Evolutionary conservation across 1,140 invertebrate species (phyloP).

Genomic region (Carcinoscorpius rotundicauda): DNA sequence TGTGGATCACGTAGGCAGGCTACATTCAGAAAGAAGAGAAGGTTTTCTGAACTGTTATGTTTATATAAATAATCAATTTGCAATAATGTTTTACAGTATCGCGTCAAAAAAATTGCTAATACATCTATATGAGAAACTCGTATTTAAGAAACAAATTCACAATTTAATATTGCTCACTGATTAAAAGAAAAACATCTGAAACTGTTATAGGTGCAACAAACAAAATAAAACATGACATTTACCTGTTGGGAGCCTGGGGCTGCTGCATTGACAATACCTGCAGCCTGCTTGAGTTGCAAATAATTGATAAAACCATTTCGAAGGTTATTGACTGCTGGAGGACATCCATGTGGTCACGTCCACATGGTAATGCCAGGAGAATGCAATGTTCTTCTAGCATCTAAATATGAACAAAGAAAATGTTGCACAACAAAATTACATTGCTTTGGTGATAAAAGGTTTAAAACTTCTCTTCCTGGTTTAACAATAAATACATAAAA

Average conservation of each 20-base stretch:
- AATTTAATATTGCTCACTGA: background rate
- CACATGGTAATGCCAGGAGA: slow-evolving; percentile 85
- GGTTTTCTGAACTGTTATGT: background rate
- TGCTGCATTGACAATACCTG: slow-evolving; percentile 92
- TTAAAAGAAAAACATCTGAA: background rate
- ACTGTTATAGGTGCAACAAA: background rate
- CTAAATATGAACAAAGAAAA: slow-evolving; percentile 40
- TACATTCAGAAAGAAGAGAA: slow-evolving; percentile 43
- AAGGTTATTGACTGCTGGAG: slow-evolving; percentile 79
- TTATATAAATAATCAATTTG: slow-evolving; percentile 13
- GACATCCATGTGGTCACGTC: slow-evolving; percentile 81
- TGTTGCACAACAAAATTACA: background rate
- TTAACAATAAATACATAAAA: too few relatives aligned
- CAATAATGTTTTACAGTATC: background rate
- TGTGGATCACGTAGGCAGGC: slow-evolving; percentile 93
- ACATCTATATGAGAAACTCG: too few relatives aligned
- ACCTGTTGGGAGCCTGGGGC: slow-evolving; percentile 70
- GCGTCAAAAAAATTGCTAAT: too few relatives aligned
- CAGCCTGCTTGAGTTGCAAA: slow-evolving; percentile 87
- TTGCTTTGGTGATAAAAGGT: slow-evolving; percentile 8
- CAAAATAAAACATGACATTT: slow-evolving; percentile 21
- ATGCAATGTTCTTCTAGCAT: slow-evolving; percentile 91
- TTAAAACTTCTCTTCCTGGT: too few relatives aligned
- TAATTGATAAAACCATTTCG: slow-evolving; percentile 90
- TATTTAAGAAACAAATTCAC: background rate